These are phyloP conservation scores for Orchestia grillus DNA, from an alignment of 1,140 invertebrate species.

Conservation along the genomic window DNA sequence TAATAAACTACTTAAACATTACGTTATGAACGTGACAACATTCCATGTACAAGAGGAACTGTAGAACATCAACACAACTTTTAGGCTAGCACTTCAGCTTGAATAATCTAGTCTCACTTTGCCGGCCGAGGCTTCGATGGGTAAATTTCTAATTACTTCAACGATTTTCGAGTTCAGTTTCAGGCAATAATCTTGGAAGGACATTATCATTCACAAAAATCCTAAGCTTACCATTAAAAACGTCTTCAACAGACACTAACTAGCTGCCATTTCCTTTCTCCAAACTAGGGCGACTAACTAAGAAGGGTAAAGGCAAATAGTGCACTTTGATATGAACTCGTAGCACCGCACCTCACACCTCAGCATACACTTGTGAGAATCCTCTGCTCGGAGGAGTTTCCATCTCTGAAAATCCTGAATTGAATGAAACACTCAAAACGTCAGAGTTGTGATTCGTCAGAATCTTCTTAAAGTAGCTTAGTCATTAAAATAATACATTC, in stretches of 20 bases:
- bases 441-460: background rate
- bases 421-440: background rate
- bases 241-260: background rate
- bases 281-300: background rate
- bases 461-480: background rate
- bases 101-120: background rate
- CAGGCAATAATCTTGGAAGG: background rate
- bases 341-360: background rate
- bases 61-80: conserved; percentile 10
- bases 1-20: conserved; percentile 33
- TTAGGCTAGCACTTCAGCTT: background rate
- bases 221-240: background rate
- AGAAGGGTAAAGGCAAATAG: background rate
- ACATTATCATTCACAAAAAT: background rate
- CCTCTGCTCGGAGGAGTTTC: background rate
- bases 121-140: background rate
- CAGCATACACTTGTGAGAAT: background rate
- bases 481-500: background rate
- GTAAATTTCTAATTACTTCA: too few species aligned
- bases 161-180: background rate
- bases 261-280: background rate
- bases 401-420: background rate
- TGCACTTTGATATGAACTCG: conserved; percentile 1
- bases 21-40: background rate
- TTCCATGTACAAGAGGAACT: conserved; percentile 37